phyloP scores from a whole-genome alignment of 2,113 vertebrate species.

The Ceyx melanurus region DNA sequence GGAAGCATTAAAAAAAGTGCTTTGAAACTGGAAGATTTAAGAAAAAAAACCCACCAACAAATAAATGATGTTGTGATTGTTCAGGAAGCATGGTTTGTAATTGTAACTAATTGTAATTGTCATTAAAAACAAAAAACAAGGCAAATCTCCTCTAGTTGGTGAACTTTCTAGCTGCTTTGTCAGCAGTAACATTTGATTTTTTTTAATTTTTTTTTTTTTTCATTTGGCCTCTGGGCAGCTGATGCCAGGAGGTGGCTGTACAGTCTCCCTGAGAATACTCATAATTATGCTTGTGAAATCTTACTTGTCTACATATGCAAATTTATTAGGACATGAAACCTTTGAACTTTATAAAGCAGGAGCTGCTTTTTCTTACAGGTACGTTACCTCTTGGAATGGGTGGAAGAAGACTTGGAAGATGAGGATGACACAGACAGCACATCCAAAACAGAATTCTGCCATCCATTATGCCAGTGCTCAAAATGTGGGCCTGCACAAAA shows the following conservation, averaged over 20 bases:
- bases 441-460: conserved; percentile 81
- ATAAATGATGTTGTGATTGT: neutral
- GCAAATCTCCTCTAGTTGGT: neutral
- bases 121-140: neutral
- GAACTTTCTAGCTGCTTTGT: neutral
- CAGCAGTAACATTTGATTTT: neutral
- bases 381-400: conserved; percentile 93
- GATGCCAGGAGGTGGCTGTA: neutral
- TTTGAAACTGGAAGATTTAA: neutral
- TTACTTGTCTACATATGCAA: neutral
- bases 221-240: neutral
- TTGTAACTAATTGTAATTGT: no score
- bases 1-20: neutral
- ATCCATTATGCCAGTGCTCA: conserved; percentile 92
- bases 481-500: conserved; percentile 89
- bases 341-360: neutral
- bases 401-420: conserved; percentile 86
- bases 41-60: neutral
- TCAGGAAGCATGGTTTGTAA: neutral
- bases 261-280: neutral
- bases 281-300: neutral
- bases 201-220: neutral
- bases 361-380: conserved; percentile 77
- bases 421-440: conserved; percentile 56
- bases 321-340: neutral